Percentiles rank a stretch among this genome's conserved stretches.
Evolutionary conservation across 2,888 invertebrate genomes (phyloP).

Genomic region (Xiphydria camelus): DNA sequence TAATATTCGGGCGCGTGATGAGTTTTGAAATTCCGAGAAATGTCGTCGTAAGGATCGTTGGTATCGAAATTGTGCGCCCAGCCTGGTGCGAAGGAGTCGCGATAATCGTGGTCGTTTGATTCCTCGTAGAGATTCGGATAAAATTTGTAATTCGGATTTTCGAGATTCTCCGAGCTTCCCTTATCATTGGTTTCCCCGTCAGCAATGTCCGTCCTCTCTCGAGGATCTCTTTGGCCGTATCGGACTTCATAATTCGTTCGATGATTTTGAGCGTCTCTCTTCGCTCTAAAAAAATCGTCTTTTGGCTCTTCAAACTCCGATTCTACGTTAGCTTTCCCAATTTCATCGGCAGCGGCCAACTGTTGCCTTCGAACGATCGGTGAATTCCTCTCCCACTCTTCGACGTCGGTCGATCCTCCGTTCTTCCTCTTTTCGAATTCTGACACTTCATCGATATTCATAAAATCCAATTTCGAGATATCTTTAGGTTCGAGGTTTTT

Average conservation of each 20-base stretch:
- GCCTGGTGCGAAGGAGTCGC: no score
- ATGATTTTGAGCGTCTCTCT: neutral
- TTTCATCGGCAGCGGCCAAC: neutral
- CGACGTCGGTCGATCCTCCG: constrained; percentile 10
- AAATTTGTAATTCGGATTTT: no score
- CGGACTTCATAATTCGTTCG: neutral
- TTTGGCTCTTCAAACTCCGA: no score
- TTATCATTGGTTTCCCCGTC: no score
- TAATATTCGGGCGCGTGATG: no score
- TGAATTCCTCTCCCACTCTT: constrained; percentile 13
- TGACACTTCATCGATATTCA: neutral
- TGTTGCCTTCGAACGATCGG: constrained; percentile 11
- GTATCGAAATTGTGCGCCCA: no score
- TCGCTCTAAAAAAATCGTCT: neutral
- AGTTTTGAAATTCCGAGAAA: no score
- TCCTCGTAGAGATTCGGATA: no score
- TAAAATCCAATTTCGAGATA: neutral
- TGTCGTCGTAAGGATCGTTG: no score
- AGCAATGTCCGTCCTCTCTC: neutral
- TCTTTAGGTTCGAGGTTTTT: neutral
- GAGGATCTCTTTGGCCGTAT: neutral
- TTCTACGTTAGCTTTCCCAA: no score
- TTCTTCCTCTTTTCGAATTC: constrained; percentile 1
- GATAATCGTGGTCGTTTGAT: no score
- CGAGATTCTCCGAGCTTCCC: no score